Conservation (phyloP, 2,888 invertebrate species). For the Orthosia gracilis region DNA sequence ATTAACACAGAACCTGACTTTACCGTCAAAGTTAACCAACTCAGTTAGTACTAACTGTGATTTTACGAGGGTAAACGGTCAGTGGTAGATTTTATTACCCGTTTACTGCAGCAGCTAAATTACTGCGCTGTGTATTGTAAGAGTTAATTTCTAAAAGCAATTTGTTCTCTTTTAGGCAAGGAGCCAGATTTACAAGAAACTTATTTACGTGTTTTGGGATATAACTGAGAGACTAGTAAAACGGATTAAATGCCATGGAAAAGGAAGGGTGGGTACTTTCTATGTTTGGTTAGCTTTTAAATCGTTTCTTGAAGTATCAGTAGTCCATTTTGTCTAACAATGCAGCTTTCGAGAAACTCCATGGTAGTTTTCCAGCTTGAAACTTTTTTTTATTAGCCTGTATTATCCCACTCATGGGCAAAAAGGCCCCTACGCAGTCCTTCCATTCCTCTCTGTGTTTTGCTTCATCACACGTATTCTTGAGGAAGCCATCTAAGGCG, state of each 20-base stretch:
- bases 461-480: too few species aligned
- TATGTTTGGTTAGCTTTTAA: too few species aligned
- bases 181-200: conserved; percentile 39
- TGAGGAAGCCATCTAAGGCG: too few species aligned
- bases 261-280: too few species aligned
- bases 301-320: too few species aligned
- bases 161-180: conserved; percentile 45
- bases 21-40: conserved; percentile 49
- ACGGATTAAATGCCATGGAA: neutral
- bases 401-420: too few species aligned
- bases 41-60: conserved; percentile 54
- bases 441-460: too few species aligned
- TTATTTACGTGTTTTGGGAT: conserved; percentile 29
- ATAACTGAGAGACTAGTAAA: neutral
- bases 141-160: conserved; percentile 58
- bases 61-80: conserved; percentile 62
- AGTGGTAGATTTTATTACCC: conserved; percentile 54
- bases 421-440: too few species aligned
- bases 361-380: too few species aligned
- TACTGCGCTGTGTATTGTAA: conserved; percentile 24
- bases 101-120: conserved; percentile 50
- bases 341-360: too few species aligned
- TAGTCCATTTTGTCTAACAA: too few species aligned
- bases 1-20: conserved; percentile 40
- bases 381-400: too few species aligned